A percentile compares a stretch with the other conserved stretches of the same genome.
phyloP scores from a whole-genome alignment of 2,113 vertebrate genomes.

The Mixornis gularis region DNA sequence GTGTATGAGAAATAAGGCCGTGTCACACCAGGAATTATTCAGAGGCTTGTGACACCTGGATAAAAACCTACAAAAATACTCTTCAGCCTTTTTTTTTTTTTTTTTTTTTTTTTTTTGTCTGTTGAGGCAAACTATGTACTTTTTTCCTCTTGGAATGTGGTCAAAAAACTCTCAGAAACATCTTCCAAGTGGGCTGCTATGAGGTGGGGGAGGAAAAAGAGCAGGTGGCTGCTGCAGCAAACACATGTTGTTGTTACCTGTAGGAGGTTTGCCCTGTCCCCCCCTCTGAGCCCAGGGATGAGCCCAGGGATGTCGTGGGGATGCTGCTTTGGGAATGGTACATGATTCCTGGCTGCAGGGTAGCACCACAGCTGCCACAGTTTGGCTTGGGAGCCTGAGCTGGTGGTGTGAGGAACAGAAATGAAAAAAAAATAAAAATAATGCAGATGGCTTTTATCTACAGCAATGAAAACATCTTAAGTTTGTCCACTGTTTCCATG shows the following conservation, averaged over 20 bases:
- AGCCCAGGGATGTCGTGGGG: accelerated
- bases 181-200: not conserved
- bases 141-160: not conserved
- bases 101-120: not conserved
- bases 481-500: constrained; percentile 60
- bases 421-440: constrained; percentile 17
- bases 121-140: not conserved
- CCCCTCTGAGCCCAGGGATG: not conserved
- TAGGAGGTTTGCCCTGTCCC: not conserved
- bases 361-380: not conserved
- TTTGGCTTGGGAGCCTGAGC: not conserved
- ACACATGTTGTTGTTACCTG: not conserved
- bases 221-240: not conserved
- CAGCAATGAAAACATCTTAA: constrained; percentile 52
- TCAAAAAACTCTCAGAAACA: not conserved
- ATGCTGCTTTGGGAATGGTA: not conserved
- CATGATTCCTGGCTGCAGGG: not conserved
- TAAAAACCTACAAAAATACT: not conserved
- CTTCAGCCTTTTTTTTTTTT: not conserved
- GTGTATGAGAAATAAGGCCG: not conserved
- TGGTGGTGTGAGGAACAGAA: constrained; percentile 1
- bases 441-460: constrained; percentile 51
- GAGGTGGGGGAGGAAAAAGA: not conserved
- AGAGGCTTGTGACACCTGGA: not conserved
- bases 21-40: not conserved